phyloP scores from a whole-genome alignment of 1,140 invertebrate species.

The Spodoptera frugiperda region DNA sequence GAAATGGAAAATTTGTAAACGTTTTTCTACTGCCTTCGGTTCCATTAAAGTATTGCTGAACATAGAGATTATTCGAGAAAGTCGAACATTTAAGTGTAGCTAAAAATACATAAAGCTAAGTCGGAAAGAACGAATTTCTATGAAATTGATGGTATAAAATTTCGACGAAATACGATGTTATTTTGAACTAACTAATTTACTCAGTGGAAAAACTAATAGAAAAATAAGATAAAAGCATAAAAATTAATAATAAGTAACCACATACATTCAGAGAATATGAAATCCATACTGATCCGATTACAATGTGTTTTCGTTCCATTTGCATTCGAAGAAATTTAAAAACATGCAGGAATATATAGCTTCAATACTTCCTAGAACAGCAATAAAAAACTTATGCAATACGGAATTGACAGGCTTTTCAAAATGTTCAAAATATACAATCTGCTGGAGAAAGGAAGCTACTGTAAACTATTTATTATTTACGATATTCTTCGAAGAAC shows the following conservation, averaged over 20 bases:
- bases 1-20: conserved; percentile 12
- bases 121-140: no score
- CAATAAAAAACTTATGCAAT: conserved; percentile 34
- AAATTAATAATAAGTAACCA: background rate
- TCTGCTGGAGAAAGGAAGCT: conserved; percentile 11
- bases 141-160: no score
- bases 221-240: no score
- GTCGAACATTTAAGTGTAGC: background rate
- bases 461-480: conserved; percentile 39
- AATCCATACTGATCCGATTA: background rate
- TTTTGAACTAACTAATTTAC: no score
- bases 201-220: no score
- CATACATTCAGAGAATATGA: background rate
- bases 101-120: no score
- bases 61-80: background rate
- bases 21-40: background rate
- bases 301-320: background rate
- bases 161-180: no score
- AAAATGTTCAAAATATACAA: conserved; percentile 34
- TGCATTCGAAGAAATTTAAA: background rate
- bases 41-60: background rate
- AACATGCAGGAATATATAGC: background rate
- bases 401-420: conserved; percentile 14
- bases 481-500: conserved; percentile 33
- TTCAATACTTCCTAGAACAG: background rate